A percentile compares a stretch with the other conserved stretches of the same genome.
phyloP scores from a whole-genome alignment of 2,888 invertebrate species.

The Erynnis tages region DNA sequence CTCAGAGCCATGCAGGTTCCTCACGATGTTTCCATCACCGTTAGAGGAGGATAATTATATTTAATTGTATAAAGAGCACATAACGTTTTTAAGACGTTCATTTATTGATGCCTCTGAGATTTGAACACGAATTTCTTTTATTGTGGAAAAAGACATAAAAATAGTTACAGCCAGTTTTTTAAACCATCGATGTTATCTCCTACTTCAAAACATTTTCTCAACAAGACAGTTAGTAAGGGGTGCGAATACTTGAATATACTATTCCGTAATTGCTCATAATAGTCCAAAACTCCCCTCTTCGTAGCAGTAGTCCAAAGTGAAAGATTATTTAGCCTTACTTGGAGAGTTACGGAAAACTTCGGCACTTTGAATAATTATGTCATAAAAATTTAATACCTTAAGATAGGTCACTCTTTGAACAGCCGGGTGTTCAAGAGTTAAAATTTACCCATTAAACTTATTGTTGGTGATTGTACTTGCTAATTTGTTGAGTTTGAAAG shows the following conservation, averaged over 20 bases:
- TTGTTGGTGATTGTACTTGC: constrained; percentile 10
- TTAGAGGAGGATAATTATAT: no score
- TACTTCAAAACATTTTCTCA: background rate
- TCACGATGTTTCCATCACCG: no score
- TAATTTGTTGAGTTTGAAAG: background rate
- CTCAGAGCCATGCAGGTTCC: no score
- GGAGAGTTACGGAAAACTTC: constrained; percentile 6
- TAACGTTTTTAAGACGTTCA: no score
- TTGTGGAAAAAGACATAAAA: no score
- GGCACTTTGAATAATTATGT: constrained; percentile 12
- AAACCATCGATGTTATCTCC: no score
- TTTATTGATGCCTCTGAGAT: no score
- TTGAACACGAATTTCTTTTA: no score
- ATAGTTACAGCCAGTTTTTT: no score
- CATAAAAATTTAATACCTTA: constrained; percentile 23
- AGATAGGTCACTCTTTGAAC: constrained; percentile 2
- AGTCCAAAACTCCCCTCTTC: constrained; percentile 1
- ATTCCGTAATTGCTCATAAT: constrained; percentile 9
- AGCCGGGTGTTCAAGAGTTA: background rate
- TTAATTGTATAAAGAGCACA: no score
- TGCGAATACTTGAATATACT: constrained; percentile 5
- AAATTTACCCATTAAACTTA: background rate
- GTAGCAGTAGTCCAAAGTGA: constrained; percentile 1
- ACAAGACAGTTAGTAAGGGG: background rate
- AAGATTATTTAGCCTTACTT: constrained; percentile 17